Base-by-base conservation (phyloP, 2,797 vertebrate species). In the Tolypeutes matacus region DNA sequence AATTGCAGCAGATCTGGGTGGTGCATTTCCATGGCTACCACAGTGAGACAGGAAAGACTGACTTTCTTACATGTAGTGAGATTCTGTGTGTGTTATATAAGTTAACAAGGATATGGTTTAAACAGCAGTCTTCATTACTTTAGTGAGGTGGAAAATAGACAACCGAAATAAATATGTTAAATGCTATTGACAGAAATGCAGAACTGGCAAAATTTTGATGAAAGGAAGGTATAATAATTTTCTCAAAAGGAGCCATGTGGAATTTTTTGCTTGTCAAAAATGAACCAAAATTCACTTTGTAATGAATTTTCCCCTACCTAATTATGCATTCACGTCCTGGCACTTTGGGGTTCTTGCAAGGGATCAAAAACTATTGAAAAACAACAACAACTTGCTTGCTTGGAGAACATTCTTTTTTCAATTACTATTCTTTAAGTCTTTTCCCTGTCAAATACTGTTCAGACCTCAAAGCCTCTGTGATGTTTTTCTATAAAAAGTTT, bases 171-270 rank as follows among this genome's bases (percentile, higher is more conserved):
- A 95, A 91, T 92, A 95, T 20, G 42, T 92, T 96, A 96, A 96
- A 73, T 91, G 75, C 81, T 95, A 89, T 96, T 94, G 96, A 95
- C 92, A 97, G 92, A 93, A 96, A 81, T 86, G 95, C 96, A 95
- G 89, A 96, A 96, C 95, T 97, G 88, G 91, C 96, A 97, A 96
- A 86, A 97, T 96, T 96, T 86, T 96, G 94, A 96, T 96, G 96
- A 97, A 97, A 97, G 91, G 82, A 95, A 97, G 75, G 95, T 97
- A 96, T 95, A 97, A 96, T 96, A 97, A 96, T 95, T 97, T 97
- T 96, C 94, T 97, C 93, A 97, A 97, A 97, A 96, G 90, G 73
- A 96, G 88, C 75, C 82, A 92, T 93, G 78, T 60, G 95, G 93
- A 75, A 96, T 80, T 91, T 86, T 96, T 96, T 95, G 78, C 96